A percentile compares a stretch with the other conserved stretches of the same genome.
These are phyloP conservation scores for Phrynosoma blainvillii DNA, from an alignment of 2,113 vertebrate genomes.

Conservation along the genomic window DNA sequence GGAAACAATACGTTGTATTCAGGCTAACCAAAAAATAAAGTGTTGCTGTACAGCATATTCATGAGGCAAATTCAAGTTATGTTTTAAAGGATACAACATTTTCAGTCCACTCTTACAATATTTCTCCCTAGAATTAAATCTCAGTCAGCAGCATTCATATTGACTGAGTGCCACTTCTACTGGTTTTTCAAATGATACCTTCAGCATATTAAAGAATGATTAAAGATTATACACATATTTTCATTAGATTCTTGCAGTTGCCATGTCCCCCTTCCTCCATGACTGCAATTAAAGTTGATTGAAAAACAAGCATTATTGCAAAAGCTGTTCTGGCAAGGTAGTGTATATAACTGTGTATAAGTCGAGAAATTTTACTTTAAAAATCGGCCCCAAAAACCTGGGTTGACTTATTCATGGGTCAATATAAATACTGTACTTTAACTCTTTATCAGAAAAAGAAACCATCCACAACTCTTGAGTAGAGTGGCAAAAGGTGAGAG, in stretches of 20 bases:
- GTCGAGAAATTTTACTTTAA: no score
- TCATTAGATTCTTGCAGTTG: neutral
- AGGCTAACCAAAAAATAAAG: neutral
- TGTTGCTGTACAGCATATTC: neutral
- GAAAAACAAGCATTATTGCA: neutral
- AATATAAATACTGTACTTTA: no score
- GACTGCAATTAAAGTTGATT: neutral
- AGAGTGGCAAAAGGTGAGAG: no score
- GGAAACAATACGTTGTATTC: neutral
- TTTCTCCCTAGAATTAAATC: constrained; percentile 13
- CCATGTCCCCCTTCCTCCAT: neutral
- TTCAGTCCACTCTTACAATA: constrained; percentile 14
- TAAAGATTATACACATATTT: neutral
- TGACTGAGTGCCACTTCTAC: constrained; percentile 2
- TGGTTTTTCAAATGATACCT: neutral
- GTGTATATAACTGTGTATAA: no score
- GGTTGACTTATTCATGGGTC: no score
- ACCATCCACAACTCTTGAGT: no score
- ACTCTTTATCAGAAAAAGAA: no score
- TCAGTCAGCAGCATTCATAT: neutral
- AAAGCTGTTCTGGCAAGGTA: neutral
- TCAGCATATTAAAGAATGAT: neutral
- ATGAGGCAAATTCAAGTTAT: neutral
- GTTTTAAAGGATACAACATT: constrained; percentile 19
- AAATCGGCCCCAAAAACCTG: no score